Base-by-base conservation (phyloP, 2,888 invertebrate species). In the Hydraecia micacea region DNA sequence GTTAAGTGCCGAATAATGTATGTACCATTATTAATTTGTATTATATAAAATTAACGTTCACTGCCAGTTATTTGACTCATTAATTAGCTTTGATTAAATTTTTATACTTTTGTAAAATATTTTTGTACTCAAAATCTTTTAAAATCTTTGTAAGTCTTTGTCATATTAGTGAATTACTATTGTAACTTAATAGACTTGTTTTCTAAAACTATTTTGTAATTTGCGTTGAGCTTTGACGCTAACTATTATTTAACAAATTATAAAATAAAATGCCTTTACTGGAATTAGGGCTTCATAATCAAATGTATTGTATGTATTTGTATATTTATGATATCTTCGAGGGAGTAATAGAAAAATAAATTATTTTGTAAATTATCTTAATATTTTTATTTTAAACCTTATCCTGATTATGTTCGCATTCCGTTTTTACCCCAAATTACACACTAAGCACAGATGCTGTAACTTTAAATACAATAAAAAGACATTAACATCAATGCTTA, bases 331-430 rank as follows among this genome's bases (percentile, higher is more conserved):
- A 77, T 84, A 83, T 81, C 74, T 75, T 83, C 81, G 89, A 86
- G 88, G 87, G 86, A 82, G 86, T 87, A 84, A 86, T 87, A 89
- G 88, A 82, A 87, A 88, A 91, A 90, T 91, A 91, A 91, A 91
- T 91, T 90, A 90, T 91, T 91, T 86, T 84, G 75, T 82, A 84
- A 86, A 88, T 78, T 81, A 74, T 25, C 15, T 55, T 21, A 3
- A 4, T 15, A 28, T 58, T 80, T 21, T 52, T 13, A n/a, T 62
- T 25, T 4, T 25, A 39, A 60, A 5, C n/a, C 18, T 32, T 8
- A 1, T 21, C 21, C 6, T 25, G 1, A 32, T 18, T 0, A 1
- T 32, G 11, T 42, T 42, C 9, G 15, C 15, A 25, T 21, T 49
- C 18, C 1, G 2, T 32, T 49, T 25, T 21, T 15, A 49, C 5